Evolutionary conservation across 1,140 invertebrate species (phyloP).

Genomic region (Drosophila arawakana): DNA sequence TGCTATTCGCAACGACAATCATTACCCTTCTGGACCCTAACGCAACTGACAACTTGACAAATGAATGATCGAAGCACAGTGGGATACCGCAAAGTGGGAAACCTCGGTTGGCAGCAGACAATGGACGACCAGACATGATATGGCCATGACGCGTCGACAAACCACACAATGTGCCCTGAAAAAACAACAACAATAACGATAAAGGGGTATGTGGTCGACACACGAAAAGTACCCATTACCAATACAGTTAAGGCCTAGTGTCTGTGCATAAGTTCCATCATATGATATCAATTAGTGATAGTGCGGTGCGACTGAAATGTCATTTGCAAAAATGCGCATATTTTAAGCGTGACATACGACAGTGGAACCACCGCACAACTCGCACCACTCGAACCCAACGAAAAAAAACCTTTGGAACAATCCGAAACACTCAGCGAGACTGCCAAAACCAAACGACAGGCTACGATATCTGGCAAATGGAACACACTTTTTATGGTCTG

Average conservation of each 20-base stretch:
- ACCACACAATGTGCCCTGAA: constrained; percentile 55
- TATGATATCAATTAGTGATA: constrained; percentile 82
- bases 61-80: constrained; percentile 72
- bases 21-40: background rate
- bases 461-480: constrained; percentile 60
- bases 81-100: constrained; percentile 58
- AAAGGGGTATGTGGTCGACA: constrained; percentile 47
- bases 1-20: background rate
- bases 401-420: background rate
- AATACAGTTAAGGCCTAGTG: constrained; percentile 47
- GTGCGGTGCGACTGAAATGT: constrained; percentile 80
- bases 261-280: constrained; percentile 81
- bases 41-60: constrained; percentile 71
- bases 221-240: constrained; percentile 70
- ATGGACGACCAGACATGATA: constrained; percentile 31
- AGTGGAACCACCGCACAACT: constrained; percentile 9
- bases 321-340: constrained; percentile 81
- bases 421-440: constrained; percentile 15
- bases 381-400: background rate
- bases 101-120: constrained; percentile 51
- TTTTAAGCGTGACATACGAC: constrained; percentile 73
- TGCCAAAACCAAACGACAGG: constrained; percentile 34
- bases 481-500: constrained; percentile 48
- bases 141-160: constrained; percentile 71
- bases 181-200: constrained; percentile 40